Evolutionary conservation across 2,888 invertebrate species (phyloP), one percentile per base, ranked within the genome.

Genomic region (Elegia similella): DNA sequence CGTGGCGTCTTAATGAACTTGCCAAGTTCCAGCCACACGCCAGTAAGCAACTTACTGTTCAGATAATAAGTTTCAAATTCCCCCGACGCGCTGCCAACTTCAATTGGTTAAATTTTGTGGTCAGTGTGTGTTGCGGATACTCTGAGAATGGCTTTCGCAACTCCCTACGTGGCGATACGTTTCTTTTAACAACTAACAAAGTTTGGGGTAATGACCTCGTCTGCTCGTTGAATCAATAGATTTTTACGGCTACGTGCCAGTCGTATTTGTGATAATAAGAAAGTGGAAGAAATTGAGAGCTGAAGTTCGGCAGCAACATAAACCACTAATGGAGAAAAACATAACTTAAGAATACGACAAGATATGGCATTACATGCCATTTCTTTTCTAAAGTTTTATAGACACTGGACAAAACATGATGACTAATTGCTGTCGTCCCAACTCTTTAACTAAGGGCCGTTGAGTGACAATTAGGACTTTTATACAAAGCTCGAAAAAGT

Each of bases 1-100:
- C 80, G 78, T 80, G 78, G 78, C 80, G 80, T 81, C 85, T 82
- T 88, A 86, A 88, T 88, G 84, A 88, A 88, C 77, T 87, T 87
- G 73, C 70, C 68, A 82, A 86, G 76, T 84, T 76, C 61, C 69
- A 65, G 62, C 66, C 62, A 56, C 74, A 63, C 63, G 63, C 67
- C 60, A 78, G 70, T 75, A 67, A 67, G 61, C 60, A 67, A 66
- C 80, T 75, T 80, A 75, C 56, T 32, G 32, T 59, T 52, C 53
- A 58, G 60, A 57, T 61, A 60, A 70, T 78, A 84, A 73, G 77
- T 68, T 72, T 63, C 52, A 55, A 66, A 73, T 66, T 77, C 56
- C 63, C 59, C 52, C 69, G 68, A 57, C 63, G 54, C 59, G 56
- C 34, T 50, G 34, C 34, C 34, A 53, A 58, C 57, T 60, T 55